Conservation (phyloP, 2,797 vertebrate genomes). For the Karalla daura region DNA sequence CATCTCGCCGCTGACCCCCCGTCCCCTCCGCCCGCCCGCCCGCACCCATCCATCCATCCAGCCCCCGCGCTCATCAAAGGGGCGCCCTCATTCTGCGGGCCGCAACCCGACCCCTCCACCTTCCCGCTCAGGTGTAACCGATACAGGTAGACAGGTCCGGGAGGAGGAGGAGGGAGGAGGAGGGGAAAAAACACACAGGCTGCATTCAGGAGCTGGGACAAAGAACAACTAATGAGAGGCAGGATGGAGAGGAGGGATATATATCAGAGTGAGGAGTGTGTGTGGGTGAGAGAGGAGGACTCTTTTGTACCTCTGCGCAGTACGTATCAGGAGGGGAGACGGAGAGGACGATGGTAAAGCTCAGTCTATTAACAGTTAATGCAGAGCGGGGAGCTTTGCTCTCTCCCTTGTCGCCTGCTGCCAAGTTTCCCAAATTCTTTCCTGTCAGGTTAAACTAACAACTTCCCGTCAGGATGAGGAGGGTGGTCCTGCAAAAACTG, state of each 20-base stretch:
- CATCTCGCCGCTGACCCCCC: conserved; percentile 67
- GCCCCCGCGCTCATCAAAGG: conserved; percentile 73
- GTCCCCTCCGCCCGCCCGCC: conserved; percentile 53
- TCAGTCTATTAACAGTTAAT: conserved; percentile 84
- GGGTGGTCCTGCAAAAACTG: conserved; percentile 82
- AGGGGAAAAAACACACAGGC: conserved; percentile 72
- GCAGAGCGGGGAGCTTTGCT: conserved; percentile 69
- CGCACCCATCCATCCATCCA: too few relatives aligned
- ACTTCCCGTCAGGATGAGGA: conserved; percentile 88
- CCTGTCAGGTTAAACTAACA: conserved; percentile 95
- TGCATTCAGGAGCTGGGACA: conserved; percentile 76
- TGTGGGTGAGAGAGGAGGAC: conserved; percentile 13
- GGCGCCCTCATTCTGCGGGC: conserved; percentile 78
- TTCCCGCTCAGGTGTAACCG: conserved; percentile 84
- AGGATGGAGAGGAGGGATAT: conserved; percentile 18
- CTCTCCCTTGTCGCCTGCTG: conserved; percentile 75
- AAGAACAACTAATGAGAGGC: conserved; percentile 74
- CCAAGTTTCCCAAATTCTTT: conserved; percentile 91
- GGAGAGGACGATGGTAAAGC: conserved; percentile 53
- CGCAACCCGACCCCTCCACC: conserved; percentile 72
- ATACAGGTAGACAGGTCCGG: conserved; percentile 82
- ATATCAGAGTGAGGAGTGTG: conserved; percentile 40
- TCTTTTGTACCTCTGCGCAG: conserved; percentile 26
- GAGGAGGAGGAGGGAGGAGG: conserved; percentile 10
- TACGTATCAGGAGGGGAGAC: conserved; percentile 31